A percentile compares a stretch with the other conserved stretches of the same genome.
phyloP scores from a whole-genome alignment of 2,113 vertebrate species.

The Protobothrops flavoviridis region DNA sequence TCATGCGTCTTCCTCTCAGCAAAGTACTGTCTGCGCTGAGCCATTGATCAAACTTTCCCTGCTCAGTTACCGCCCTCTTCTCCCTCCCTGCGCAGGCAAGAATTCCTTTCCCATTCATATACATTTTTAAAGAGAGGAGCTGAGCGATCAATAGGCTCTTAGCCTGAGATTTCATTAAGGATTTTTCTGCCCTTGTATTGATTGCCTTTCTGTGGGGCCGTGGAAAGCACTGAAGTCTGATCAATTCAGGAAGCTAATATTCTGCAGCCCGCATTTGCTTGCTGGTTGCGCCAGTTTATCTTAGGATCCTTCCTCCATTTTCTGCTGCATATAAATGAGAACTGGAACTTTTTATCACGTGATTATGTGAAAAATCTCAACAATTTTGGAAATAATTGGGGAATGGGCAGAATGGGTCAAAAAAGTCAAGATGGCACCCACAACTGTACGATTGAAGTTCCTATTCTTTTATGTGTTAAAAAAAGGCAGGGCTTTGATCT shows the following conservation, averaged over 20 bases:
- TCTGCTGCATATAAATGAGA: background rate
- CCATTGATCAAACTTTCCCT: background rate
- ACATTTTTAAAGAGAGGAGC: slow-evolving; percentile 25
- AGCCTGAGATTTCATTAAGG: slow-evolving; percentile 34
- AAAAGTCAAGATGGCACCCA: background rate
- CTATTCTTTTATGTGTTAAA: background rate
- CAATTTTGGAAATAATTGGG: background rate
- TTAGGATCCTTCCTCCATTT: background rate
- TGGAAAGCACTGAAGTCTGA: background rate
- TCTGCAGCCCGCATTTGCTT: background rate
- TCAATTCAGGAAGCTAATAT: background rate
- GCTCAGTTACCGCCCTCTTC: background rate
- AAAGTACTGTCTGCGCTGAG: background rate
- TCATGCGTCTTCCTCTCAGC: background rate
- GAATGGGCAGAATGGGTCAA: background rate
- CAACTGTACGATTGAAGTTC: background rate
- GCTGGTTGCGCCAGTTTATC: background rate
- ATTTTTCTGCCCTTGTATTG: slow-evolving; percentile 9
- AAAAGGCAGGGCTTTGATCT: background rate
- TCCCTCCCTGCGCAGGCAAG: background rate
- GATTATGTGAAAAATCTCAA: background rate
- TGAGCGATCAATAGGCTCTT: slow-evolving; percentile 29
- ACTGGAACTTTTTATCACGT: background rate
- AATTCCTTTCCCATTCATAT: slow-evolving; percentile 16
- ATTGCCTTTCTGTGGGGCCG: background rate